A percentile compares a stretch with the other conserved stretches of the same genome.
phyloP scores from a whole-genome alignment of 1,140 invertebrate genomes.

The Chymomyza costata region DNA sequence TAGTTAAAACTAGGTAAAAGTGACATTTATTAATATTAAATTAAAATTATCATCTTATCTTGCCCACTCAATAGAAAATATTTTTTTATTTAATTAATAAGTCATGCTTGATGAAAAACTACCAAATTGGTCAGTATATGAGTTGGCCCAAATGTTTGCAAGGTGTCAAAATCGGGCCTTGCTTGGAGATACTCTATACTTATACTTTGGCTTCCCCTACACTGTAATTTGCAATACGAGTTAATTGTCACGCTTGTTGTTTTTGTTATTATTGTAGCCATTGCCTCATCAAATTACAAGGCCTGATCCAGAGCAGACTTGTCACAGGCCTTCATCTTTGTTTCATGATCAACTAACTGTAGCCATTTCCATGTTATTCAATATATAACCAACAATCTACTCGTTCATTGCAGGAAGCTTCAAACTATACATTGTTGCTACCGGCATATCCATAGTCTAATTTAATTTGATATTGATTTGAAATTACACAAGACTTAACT shows the following conservation, averaged over 20 bases:
- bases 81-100: too few species aligned
- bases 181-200: too few species aligned
- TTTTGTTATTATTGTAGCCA: neutral
- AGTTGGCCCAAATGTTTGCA: too few species aligned
- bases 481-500: conserved; percentile 37
- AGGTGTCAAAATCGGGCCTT: too few species aligned
- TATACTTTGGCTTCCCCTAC: too few species aligned
- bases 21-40: too few species aligned
- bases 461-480: conserved; percentile 51
- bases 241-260: conserved; percentile 7
- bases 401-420: conserved; percentile 40
- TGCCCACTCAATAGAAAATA: too few species aligned
- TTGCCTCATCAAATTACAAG: conserved; percentile 18
- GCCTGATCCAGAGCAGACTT: conserved; percentile 3
- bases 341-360: conserved; percentile 40
- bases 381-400: conserved; percentile 10
- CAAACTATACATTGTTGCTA: conserved; percentile 12
- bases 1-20: too few species aligned
- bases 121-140: too few species aligned
- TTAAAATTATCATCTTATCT: too few species aligned
- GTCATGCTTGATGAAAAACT: too few species aligned
- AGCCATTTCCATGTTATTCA: conserved; percentile 48
- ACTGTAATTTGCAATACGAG: neutral
- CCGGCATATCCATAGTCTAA: conserved; percentile 32
- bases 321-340: conserved; percentile 21